A percentile compares a stretch with the other conserved stretches of the same genome.
phyloP scores from a whole-genome alignment of 2,113 vertebrate genomes.

The Dicaeum eximium region DNA sequence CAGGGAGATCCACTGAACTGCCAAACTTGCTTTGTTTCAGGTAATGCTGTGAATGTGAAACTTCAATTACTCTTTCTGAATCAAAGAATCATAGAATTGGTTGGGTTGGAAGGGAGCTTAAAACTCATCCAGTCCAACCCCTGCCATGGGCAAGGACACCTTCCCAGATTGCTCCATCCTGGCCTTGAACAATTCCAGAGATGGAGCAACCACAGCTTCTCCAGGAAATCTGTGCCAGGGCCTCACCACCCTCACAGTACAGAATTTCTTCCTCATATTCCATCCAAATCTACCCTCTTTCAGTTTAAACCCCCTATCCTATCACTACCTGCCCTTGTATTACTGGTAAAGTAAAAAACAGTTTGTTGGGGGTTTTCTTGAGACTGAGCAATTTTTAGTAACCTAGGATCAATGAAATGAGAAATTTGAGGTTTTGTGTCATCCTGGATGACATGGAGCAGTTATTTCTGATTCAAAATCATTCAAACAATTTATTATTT shows the following conservation, averaged over 20 bases:
- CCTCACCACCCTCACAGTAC: not conserved
- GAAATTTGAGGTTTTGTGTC: not conserved
- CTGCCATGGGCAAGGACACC: not conserved
- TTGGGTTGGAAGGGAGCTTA: not conserved
- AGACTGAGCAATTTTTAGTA: not conserved
- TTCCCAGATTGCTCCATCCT: not conserved
- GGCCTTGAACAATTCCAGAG: not conserved
- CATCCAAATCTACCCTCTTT: not conserved
- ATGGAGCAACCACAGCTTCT: not conserved
- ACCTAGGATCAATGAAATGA: not conserved
- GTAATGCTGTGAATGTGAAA: not conserved
- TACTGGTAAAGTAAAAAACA: not conserved
- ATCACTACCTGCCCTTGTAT: not conserved
- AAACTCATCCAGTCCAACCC: accelerated
- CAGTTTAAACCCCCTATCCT: not conserved
- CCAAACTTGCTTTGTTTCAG: not conserved
- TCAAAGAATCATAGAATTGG: not conserved
- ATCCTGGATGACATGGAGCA: not conserved
- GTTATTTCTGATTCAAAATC: not conserved
- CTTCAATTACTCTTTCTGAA: not conserved
- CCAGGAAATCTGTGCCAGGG: not conserved
- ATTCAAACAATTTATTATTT: not conserved
- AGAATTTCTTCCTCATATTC: not conserved
- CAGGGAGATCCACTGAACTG: not conserved
- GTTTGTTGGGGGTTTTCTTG: not conserved